These are phyloP conservation scores for Yoshiicerus persimilis DNA, from an alignment of 1,140 invertebrate genomes.

Conservation along the genomic window DNA sequence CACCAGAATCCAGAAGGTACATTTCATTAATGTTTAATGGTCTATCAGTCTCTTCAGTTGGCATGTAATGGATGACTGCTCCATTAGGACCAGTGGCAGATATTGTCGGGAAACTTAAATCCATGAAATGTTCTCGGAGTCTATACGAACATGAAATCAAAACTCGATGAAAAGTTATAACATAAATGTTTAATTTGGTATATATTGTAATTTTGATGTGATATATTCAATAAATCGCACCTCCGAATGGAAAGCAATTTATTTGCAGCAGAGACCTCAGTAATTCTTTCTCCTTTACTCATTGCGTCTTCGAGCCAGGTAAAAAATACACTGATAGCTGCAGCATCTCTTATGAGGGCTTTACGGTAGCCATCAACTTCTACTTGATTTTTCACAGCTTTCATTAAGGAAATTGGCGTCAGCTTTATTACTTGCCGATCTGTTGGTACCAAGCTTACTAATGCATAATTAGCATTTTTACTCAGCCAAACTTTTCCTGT, in stretches of 20 bases:
- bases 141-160: background rate
- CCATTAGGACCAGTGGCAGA: conserved; percentile 84
- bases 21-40: conserved; percentile 65
- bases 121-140: background rate
- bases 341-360: conserved; percentile 80
- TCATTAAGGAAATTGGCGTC: conserved; percentile 70
- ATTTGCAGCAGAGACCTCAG: conserved; percentile 56
- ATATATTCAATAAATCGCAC: conserved; percentile 24
- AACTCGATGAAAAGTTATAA: conserved; percentile 50
- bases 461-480: conserved; percentile 39
- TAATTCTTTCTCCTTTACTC: conserved; percentile 53
- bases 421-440: conserved; percentile 50
- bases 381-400: conserved; percentile 84
- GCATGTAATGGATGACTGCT: conserved; percentile 87
- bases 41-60: conserved; percentile 70
- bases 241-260: conserved; percentile 27
- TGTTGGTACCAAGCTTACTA: background rate
- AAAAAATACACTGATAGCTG: conserved; percentile 88
- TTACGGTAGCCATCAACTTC: conserved; percentile 85
- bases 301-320: conserved; percentile 78
- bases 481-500: conserved; percentile 35
- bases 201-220: no score
- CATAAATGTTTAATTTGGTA: conserved; percentile 51
- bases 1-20: conserved; percentile 65
- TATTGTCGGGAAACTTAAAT: conserved; percentile 82